Evolutionary conservation across 2,888 invertebrate genomes (phyloP), one percentile per base, ranked within the genome.

Genomic region (Glaucopsyche alexis): DNA sequence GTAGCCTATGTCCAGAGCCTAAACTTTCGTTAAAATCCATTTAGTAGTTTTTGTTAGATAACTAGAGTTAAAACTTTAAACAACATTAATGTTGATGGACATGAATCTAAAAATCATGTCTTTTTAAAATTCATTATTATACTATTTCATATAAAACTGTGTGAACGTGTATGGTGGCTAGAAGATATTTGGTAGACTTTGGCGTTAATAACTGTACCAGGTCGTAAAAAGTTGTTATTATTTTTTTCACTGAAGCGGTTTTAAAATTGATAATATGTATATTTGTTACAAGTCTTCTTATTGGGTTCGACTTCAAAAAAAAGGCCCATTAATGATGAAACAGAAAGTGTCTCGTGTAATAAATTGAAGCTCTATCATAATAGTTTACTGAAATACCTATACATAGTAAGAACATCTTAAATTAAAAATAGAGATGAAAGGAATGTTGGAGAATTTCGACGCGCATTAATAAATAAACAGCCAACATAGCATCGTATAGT

Each of bases 391-490:
- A 8, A 42, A 66, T 66, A 66, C n/a, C 14, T 66, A 66, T 82
- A 87, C 87, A 42, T 42, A 42, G 7, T 42, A 88, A 90, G 90
- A 90, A 91, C 91, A 91, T 90, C 90, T 91, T 90, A 91, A 91
- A 91, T 90, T 91, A 89, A 92, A 91, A 93, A 91, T 93, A 91
- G 90, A 87, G 87, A 87, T 72, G 55, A 72, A 69, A 52, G 67
- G 67, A 72, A 45, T 55, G 42, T 67, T 67, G 45, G 60, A 29
- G 91, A 91, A 90, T 89, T 89, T 88, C 85, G 90, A 85, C 86
- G 83, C 85, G 84, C 88, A 89, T 91, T 91, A 92, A 92, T 91
- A 91, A 92, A 87, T 90, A 87, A 90, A 89, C 85, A 84, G 88
- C 87, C 87, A 87, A 90, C 88, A 89, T 84, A 87, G 85, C 86